These are phyloP conservation scores for Pelobates fuscus DNA, from an alignment of 2,113 vertebrate species.

Conservation along the genomic window DNA sequence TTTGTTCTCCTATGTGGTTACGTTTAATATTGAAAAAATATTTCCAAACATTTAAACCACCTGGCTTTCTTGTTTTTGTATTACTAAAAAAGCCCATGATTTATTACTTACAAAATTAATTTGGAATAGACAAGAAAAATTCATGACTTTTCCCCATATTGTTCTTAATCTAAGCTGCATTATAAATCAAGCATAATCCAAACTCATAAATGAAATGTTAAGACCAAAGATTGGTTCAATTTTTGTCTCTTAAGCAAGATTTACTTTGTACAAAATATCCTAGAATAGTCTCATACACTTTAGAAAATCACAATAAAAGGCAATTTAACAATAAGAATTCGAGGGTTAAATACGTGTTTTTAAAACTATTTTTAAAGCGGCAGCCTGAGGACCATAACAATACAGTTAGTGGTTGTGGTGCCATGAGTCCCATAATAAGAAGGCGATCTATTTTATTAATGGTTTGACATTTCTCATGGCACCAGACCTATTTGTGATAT, in stretches of 20 bases:
- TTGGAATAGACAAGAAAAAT: conserved; percentile 5
- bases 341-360: no score
- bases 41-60: neutral
- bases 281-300: neutral
- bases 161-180: neutral
- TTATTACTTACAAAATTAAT: neutral
- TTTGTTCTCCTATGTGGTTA: neutral
- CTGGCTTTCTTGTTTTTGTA: neutral
- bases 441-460: no score
- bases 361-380: no score
- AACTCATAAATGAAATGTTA: neutral
- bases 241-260: neutral
- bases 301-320: no score
- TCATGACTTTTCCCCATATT: neutral
- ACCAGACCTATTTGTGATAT: no score
- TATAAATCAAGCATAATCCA: conserved; percentile 2
- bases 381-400: no score
- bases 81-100: neutral
- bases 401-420: no score
- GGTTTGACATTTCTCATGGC: no score
- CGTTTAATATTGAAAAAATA: neutral
- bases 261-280: neutral
- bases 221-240: neutral
- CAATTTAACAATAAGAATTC: no score
- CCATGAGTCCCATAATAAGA: no score